A percentile compares a stretch with the other conserved stretches of the same genome.
These are phyloP conservation scores for Phanerotoma sp. DNA, from an alignment of 2,888 invertebrate genomes.

Conservation along the genomic window DNA sequence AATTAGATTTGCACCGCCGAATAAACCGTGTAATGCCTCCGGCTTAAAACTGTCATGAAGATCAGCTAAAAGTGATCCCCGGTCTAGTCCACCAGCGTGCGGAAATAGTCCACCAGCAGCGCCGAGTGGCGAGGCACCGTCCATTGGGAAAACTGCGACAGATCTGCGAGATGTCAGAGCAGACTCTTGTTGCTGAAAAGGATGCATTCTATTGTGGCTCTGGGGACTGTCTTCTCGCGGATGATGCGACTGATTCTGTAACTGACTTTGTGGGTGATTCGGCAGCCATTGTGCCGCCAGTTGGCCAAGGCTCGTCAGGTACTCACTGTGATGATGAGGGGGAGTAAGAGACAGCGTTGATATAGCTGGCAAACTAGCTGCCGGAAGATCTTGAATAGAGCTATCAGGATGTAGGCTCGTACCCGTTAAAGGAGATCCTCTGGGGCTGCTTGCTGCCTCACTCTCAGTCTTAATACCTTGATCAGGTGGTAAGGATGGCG, in stretches of 20 bases:
- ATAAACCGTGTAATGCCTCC: constrained; percentile 50
- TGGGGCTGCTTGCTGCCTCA: constrained; percentile 51
- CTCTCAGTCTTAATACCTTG: constrained; percentile 53
- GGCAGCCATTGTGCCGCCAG: constrained; percentile 53
- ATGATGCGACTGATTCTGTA: constrained; percentile 40
- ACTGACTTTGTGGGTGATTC: constrained; percentile 44
- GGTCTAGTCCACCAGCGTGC: constrained; percentile 44
- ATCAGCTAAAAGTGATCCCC: constrained; percentile 46
- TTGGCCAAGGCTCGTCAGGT: constrained; percentile 54
- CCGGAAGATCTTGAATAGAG: constrained; percentile 54
- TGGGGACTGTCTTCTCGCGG: constrained; percentile 50
- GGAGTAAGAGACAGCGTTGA: constrained; percentile 78
- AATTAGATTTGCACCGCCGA: constrained; percentile 40
- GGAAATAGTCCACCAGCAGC: constrained; percentile 45
- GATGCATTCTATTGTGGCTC: constrained; percentile 33
- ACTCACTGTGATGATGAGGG: constrained; percentile 65
- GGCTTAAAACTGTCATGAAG: constrained; percentile 53
- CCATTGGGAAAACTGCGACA: constrained; percentile 48
- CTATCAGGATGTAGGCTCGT: constrained; percentile 46
- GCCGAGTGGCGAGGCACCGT: constrained; percentile 44
- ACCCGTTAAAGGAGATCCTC: constrained; percentile 47
- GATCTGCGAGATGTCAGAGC: constrained; percentile 38
- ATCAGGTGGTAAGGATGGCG: constrained; percentile 60
- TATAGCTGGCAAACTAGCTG: constrained; percentile 52
- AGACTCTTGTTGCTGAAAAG: constrained; percentile 39